Evolutionary conservation across 2,113 vertebrate species (phyloP), one percentile per base, ranked within the genome.

Genomic region (Ceyx melanurus): DNA sequence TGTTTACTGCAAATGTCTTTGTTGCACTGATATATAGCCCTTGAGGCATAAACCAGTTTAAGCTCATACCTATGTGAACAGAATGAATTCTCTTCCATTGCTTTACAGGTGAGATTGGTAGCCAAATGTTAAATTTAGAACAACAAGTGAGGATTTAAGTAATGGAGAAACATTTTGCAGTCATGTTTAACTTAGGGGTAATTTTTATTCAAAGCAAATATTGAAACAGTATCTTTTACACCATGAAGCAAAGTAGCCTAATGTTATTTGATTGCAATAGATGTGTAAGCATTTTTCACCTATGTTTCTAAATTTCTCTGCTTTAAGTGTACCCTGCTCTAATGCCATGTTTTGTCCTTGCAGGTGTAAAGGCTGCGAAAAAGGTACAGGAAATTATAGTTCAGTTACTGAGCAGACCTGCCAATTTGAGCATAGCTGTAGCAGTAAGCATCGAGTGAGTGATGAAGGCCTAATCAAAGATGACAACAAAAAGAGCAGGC

Each of bases 401-500:
- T 86, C 89, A 89, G 89, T 89, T 13, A 19, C 88, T 54, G 95
- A 94, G 25, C 93, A 90, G 31, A 57, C 50, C 42, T 92, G 51
- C 70, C 79, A 66, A 2, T 60, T 68, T 48, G 62, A 91, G 45
- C 78, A 60, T 58, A 91, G 96, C 17, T 48, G 70, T 31, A 97
- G 93, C 92, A 98, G 97, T 73, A 98, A 98, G 90, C 96, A 89
- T 2, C 53, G 46, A 18, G 97, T 97, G 86, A 93, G 91, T 1
- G 96, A 97, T 48, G 98, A 97, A 94, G 83, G 93, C 48, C 72
- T 87, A 70, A 57, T 85, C 50, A 97, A 97, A 71, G 97, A 98
- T 40, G 97, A 97, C 71, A 96, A 91, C 10, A 98, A 98, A 65
- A 98, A 98, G 81, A 98, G 97, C 93, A 92, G 96, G 56, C 94